Percentiles rank a stretch among this genome's conserved stretches.
Evolutionary conservation across 1,140 invertebrate genomes (phyloP).

Genomic region (Drosophila ercepeae): DNA sequence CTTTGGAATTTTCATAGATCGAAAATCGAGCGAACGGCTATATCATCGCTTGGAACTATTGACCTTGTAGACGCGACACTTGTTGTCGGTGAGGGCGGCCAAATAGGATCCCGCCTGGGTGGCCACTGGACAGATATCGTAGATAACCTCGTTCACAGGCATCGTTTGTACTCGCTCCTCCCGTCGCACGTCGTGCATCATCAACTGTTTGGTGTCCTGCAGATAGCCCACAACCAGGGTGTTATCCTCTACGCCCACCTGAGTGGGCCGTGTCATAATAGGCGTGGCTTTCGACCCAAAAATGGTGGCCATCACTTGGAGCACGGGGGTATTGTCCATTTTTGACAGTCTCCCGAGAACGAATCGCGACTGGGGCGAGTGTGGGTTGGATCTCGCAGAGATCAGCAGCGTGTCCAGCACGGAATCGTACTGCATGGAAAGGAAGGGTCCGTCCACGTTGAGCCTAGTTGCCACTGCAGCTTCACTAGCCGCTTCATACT

Average conservation of each 20-base stretch:
- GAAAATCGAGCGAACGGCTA: slow-evolving; percentile 14
- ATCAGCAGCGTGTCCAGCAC: slow-evolving; percentile 87
- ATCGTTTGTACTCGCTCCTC: slow-evolving; percentile 86
- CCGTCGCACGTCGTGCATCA: slow-evolving; percentile 88
- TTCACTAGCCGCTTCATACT: slow-evolving; percentile 84
- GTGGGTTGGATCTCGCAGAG: slow-evolving; percentile 86
- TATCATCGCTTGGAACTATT: slow-evolving; percentile 45
- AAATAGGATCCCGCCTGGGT: slow-evolving; percentile 84
- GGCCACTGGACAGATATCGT: slow-evolving; percentile 87
- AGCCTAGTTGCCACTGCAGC: slow-evolving; percentile 85
- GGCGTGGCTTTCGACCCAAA: slow-evolving; percentile 88
- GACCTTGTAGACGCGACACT: slow-evolving; percentile 86
- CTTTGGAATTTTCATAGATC: slow-evolving; percentile 27
- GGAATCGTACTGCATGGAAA: slow-evolving; percentile 88
- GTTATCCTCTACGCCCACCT: slow-evolving; percentile 85
- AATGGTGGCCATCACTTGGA: slow-evolving; percentile 85
- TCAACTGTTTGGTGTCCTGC: slow-evolving; percentile 86
- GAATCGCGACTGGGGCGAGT: slow-evolving; percentile 86
- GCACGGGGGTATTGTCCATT: slow-evolving; percentile 81
- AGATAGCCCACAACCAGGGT: slow-evolving; percentile 88
- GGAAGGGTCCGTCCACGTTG: slow-evolving; percentile 90
- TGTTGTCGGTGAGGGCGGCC: slow-evolving; percentile 87
- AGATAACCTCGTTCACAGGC: slow-evolving; percentile 86
- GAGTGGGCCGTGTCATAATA: slow-evolving; percentile 86
- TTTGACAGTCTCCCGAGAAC: slow-evolving; percentile 85